These are phyloP conservation scores for Tetragnatha versicolor DNA, from an alignment of 1,140 invertebrate species.

Conservation along the genomic window DNA sequence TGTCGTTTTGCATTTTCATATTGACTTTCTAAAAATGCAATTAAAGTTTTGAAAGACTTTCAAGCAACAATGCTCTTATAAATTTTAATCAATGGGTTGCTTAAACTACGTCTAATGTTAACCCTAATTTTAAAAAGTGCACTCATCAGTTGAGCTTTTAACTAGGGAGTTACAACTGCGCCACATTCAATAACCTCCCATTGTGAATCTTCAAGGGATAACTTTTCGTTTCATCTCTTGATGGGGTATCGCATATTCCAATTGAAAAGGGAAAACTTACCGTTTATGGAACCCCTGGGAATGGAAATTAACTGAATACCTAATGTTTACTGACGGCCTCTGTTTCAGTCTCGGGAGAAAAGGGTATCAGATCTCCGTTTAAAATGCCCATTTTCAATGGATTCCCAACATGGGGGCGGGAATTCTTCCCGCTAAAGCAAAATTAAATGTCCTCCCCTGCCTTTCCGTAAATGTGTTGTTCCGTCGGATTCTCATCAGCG, in stretches of 20 bases:
- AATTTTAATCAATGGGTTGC: too few species aligned
- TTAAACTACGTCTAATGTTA: too few species aligned
- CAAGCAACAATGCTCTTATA: too few species aligned
- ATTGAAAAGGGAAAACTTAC: conserved; percentile 13
- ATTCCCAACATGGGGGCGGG: not conserved
- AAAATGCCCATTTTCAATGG: conserved; percentile 29
- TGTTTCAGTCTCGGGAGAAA: conserved; percentile 5
- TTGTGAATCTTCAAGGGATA: conserved; percentile 11
- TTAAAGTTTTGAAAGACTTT: too few species aligned
- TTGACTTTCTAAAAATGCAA: too few species aligned
- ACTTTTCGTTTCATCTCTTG: conserved; percentile 7
- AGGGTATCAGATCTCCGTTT: conserved; percentile 19
- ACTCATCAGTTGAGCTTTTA: too few species aligned
- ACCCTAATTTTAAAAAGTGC: too few species aligned
- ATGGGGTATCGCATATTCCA: conserved; percentile 9
- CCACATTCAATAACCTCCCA: too few species aligned
- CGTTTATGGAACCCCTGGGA: conserved; percentile 8
- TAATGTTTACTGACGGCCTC: conserved; percentile 14
- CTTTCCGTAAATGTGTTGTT: conserved; percentile 29
- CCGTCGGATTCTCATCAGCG: conserved; percentile 3
- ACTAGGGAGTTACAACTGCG: too few species aligned
- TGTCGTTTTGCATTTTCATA: too few species aligned
- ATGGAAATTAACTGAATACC: conserved; percentile 22
- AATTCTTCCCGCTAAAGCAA: conserved; percentile 21
- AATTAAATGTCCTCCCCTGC: conserved; percentile 31